These are phyloP conservation scores for Scophthalmus maximus DNA, from an alignment of 2,113 vertebrate genomes.

Conservation along the genomic window DNA sequence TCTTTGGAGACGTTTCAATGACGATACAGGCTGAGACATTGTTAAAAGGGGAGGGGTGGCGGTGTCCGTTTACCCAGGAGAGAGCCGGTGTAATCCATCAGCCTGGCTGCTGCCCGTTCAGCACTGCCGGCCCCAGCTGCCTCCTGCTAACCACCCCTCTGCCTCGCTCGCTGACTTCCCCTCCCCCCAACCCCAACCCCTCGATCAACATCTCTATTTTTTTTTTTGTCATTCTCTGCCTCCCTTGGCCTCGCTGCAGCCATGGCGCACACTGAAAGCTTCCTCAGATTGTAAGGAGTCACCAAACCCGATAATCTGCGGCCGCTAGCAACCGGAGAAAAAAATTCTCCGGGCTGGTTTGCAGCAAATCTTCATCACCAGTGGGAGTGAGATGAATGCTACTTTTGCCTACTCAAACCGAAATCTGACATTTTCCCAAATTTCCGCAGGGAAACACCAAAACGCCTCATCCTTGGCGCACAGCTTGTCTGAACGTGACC, in stretches of 20 bases:
- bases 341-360: too few relatives aligned
- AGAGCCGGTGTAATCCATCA: constrained; percentile 81
- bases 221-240: constrained; percentile 14
- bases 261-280: constrained; percentile 25
- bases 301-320: constrained; percentile 34
- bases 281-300: not conserved
- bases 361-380: too few relatives aligned
- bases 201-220: constrained; percentile 51
- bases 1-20: constrained; percentile 83
- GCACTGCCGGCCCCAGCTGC: constrained; percentile 67
- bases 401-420: not conserved
- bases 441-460: not conserved
- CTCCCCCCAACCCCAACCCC: not conserved
- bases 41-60: constrained; percentile 72
- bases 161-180: constrained; percentile 10
- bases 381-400: too few relatives aligned
- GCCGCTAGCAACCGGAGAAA: too few relatives aligned
- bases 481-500: too few relatives aligned
- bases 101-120: constrained; percentile 75
- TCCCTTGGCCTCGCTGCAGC: constrained; percentile 5
- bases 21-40: constrained; percentile 79
- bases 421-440: not conserved
- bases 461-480: not conserved
- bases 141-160: constrained; percentile 63
- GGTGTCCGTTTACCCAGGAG: constrained; percentile 82